phyloP scores from a whole-genome alignment of 2,888 invertebrate genomes.

The Parnassius smintheus region DNA sequence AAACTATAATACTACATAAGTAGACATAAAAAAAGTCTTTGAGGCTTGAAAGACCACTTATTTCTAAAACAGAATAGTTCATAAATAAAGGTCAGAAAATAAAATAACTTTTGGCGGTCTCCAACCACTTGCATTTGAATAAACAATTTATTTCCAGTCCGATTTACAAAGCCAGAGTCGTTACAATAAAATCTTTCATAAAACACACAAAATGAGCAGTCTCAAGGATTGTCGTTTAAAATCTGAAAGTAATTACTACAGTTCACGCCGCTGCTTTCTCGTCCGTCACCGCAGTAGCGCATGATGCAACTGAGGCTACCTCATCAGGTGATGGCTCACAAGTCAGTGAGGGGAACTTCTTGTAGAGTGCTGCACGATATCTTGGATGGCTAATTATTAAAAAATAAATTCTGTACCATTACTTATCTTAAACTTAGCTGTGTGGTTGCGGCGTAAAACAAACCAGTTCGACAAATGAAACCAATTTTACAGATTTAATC shows the following conservation, averaged over 20 bases:
- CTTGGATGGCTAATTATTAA: constrained; percentile 17
- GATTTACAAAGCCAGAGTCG: constrained; percentile 10
- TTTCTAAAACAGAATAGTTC: too few relatives aligned
- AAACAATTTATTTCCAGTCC: constrained; percentile 3
- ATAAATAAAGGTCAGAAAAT: neutral
- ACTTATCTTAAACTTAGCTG: too few relatives aligned
- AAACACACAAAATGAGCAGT: neutral
- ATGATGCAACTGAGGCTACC: constrained; percentile 16
- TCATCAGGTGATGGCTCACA: constrained; percentile 18
- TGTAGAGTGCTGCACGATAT: constrained; percentile 24
- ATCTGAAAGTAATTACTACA: neutral
- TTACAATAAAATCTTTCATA: neutral
- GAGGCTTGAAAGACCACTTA: too few relatives aligned
- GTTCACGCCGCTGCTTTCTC: constrained; percentile 21
- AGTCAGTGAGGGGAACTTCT: constrained; percentile 24
- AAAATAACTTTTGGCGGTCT: constrained; percentile 6
- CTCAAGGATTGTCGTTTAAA: neutral
- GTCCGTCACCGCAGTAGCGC: constrained; percentile 17
- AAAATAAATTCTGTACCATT: too few relatives aligned
- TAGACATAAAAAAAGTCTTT: too few relatives aligned
- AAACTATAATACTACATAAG: too few relatives aligned
- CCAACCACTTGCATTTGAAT: constrained; percentile 13
- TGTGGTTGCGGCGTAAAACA: too few relatives aligned
- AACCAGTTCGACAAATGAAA: too few relatives aligned
- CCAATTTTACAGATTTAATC: too few relatives aligned